Base-by-base conservation (phyloP, 2,113 vertebrate species). In the Anthoscopus minutus region DNA sequence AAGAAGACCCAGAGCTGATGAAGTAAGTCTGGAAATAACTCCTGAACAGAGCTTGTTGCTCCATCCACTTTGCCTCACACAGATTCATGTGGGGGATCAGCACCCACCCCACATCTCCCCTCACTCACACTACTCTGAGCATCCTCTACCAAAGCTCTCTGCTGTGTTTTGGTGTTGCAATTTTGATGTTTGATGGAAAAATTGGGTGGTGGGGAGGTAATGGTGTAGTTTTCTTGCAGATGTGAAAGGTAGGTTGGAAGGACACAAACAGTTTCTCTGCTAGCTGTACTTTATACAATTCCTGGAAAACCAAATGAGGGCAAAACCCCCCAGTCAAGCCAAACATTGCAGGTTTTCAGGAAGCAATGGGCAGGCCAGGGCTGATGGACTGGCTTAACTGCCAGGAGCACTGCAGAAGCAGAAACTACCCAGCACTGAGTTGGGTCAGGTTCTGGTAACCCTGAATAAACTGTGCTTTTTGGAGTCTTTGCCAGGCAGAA, bases 1-100 rank as follows among this genome's bases (percentile, higher is more conserved):
- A 99, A 98, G 99, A 99, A 96, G 99, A 99, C 97, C 99, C 99
- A 12, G 99, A 99, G 98, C 98, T 99, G 98, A 99, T 99, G 99
- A 99, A 99, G 99, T 99, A 98, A 98, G 99, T 99, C 97, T 94
- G 27, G 66, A 65, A 23, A 10, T 24, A 60, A 65, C 88, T 76
- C 88, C 78, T 14, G 6, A 51, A 14, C 2, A 4, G 25, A 50
- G 11, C 67, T 21, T 57, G 69, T 79, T 1, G 1, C 57, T 88
- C 35, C 3, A 6, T 81, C 17, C 44, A 17, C 13, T 74, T 74
- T 14, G 10, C 50, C 42, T 65, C 5, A 4, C 37, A 28, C 45
- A 24, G 67, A n/a, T 71, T 81, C 56, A 24, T 0, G 0, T 2
- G 8, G 31, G 76, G n/a, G 11, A 61, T 70, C 57, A 71, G 19